These are phyloP conservation scores for Copidosoma floridanum DNA, from an alignment of 1,140 invertebrate species.

Conservation along the genomic window DNA sequence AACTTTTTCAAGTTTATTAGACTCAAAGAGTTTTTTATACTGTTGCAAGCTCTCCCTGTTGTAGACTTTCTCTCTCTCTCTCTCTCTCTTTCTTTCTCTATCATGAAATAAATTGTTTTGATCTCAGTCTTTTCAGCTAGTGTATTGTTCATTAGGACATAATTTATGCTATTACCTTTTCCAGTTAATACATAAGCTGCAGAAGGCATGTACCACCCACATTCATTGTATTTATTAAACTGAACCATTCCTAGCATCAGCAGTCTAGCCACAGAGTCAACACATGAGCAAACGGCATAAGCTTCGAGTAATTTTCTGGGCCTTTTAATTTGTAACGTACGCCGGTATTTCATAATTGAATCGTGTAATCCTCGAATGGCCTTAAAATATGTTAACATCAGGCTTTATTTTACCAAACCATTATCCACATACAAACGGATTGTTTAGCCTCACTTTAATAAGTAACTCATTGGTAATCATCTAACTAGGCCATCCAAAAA, in stretches of 20 bases:
- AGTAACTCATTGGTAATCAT: conserved; percentile 12
- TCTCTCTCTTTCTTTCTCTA: too few species aligned
- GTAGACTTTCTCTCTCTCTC: too few species aligned
- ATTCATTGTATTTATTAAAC: neutral
- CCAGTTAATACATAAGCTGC: neutral
- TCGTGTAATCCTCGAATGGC: conserved; percentile 4
- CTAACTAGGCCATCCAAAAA: conserved; percentile 8
- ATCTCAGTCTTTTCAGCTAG: too few species aligned
- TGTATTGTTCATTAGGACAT: too few species aligned
- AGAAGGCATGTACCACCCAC: neutral
- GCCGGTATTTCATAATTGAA: neutral
- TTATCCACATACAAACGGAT: neutral
- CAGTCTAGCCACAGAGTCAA: neutral
- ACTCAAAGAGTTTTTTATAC: neutral
- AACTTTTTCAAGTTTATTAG: conserved; percentile 1
- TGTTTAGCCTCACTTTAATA: neutral
- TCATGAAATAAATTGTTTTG: too few species aligned
- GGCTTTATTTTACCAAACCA: conserved; percentile 22
- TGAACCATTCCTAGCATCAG: neutral
- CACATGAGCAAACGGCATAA: neutral
- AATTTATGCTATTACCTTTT: too few species aligned
- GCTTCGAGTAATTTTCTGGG: neutral
- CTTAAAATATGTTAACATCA: neutral
- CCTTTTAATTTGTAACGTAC: neutral
- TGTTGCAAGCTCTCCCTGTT: neutral